Evolutionary conservation across 2,113 vertebrate species (phyloP), one percentile per base, ranked within the genome.

Genomic region (Manacus vitellinus): DNA sequence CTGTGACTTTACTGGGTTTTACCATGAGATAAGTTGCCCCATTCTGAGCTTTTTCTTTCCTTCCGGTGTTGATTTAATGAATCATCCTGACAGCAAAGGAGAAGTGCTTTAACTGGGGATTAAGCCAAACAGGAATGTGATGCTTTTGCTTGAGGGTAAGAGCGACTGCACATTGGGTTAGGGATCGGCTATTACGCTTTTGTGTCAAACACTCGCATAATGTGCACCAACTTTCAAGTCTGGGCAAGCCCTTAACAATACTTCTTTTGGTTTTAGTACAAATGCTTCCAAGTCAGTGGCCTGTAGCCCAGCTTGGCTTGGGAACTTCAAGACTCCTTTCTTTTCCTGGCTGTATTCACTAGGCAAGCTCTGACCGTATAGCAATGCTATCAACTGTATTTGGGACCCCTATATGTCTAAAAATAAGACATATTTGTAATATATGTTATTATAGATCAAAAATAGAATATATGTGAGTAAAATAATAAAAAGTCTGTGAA

Each of bases 81-180:
- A 39, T 97, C 89, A 94, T 90, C 27, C 44, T 95, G 87, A 85
- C 55, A 85, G 66, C 52, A 88, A 54, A 92, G 79, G n/a, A 81
- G 39, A 17, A 49, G 63, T 86, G 80, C 66, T 79, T 92, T 85
- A 92, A 76, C 71, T 86, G 76, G 11, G 46, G 91, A 92, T 92
- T 94, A 92, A 80, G 46, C 46, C 84, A 73, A 93, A 49, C 54
- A 92, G 88, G 90, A 97, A 83, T 66, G 67, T 73, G 82, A 76
- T 66, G 71, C 78, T 87, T 93, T 88, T 55, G 80, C 86, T 84
- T 41, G 76, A 52, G 94, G 80, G 51, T 73, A n/a, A 70, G 80
- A 84, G 33, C 75, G 91, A 92, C 83, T 92, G 88, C 67, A 31
- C 63, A 33, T 55, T 62, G 76, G 31, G 15, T 75, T 88, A 46